A percentile compares a stretch with the other conserved stretches of the same genome.
Conservation (phyloP, 2,888 invertebrate genomes). For the Periphyllus acericola region DNA sequence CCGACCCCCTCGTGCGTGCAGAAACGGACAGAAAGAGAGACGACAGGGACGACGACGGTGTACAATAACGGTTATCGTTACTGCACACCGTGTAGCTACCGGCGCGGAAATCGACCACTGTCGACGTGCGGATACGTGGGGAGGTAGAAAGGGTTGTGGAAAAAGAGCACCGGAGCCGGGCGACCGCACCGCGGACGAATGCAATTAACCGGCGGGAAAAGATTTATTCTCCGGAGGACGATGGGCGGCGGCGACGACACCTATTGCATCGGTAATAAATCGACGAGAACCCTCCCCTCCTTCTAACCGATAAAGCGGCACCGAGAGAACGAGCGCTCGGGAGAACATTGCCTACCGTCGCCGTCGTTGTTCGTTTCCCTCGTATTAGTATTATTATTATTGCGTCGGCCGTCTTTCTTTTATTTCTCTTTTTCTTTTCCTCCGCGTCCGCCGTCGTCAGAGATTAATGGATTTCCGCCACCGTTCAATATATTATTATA, state of each 20-base stretch:
- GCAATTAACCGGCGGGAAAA: slow-evolving; percentile 41
- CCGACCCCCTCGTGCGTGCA: background rate
- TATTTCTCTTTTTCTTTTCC: background rate
- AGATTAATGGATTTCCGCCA: slow-evolving; percentile 20
- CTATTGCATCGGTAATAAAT: slow-evolving; percentile 53
- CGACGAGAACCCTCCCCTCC: background rate
- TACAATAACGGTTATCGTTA: too few relatives aligned
- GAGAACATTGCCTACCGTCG: background rate
- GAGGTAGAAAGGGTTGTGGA: slow-evolving; percentile 17
- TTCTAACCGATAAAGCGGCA: slow-evolving; percentile 35
- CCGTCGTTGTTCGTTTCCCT: background rate
- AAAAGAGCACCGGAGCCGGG: background rate
- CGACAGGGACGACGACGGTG: background rate
- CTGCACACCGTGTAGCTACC: too few relatives aligned
- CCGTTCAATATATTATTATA: background rate
- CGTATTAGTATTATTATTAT: background rate
- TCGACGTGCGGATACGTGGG: background rate
- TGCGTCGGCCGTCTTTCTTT: background rate
- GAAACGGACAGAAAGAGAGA: background rate
- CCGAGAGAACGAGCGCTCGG: background rate
- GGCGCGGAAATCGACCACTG: too few relatives aligned
- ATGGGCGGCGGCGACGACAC: slow-evolving; percentile 22
- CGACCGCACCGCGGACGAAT: background rate
- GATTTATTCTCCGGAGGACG: slow-evolving; percentile 29
- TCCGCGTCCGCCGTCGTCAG: background rate